Base-by-base conservation (phyloP, 2,888 invertebrate species). In the Xestoiulus laeticollis region DNA sequence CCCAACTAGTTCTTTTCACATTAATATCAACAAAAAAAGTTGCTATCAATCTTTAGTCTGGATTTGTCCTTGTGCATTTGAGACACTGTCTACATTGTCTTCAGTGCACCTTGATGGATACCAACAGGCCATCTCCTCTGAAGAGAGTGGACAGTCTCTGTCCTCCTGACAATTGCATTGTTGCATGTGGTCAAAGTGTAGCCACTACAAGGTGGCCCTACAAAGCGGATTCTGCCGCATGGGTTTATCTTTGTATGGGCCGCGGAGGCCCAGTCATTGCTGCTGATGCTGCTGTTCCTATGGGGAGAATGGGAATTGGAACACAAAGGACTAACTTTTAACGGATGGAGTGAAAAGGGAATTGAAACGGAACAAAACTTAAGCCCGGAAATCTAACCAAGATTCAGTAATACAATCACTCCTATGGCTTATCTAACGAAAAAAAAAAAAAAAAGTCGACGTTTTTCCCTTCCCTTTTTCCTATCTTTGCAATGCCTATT, bases 331-430 rank as follows among this genome's bases (percentile, higher is more conserved):
- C 59, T 38, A 84, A 84, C 84, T 38, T 84, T 84, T 84, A 84
- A 84, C 84, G 84, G 84, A 84, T 84, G 84, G 84, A 84, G 84
- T 84, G 84, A 84, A 84, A 84, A 84, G 84, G 84, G 84, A 84
- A 84, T 84, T 84, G 84, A 84, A 84, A 84, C 84, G 84, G 84
- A 84, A 84, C 84, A 84, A 84, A 84, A 38, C 84, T 84, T 84
- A 84, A 84, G 84, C 84, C 84, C 84, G 84, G 84, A 84, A 84
- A 84, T 84, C 84, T 84, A 84, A 84, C 84, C 84, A 84, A 84
- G 84, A 84, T 84, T 84, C 84, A 38, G 84, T 84, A 84, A 84
- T 84, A 84, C 84, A 84, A 84, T 84, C 84, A 84, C 84, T 32
- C 84, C 22, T 59, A 59, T 84, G 84, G 84, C 84, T 84, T 84